Base-by-base conservation (phyloP, 2,888 invertebrate species). In the Resseliella maxima region DNA sequence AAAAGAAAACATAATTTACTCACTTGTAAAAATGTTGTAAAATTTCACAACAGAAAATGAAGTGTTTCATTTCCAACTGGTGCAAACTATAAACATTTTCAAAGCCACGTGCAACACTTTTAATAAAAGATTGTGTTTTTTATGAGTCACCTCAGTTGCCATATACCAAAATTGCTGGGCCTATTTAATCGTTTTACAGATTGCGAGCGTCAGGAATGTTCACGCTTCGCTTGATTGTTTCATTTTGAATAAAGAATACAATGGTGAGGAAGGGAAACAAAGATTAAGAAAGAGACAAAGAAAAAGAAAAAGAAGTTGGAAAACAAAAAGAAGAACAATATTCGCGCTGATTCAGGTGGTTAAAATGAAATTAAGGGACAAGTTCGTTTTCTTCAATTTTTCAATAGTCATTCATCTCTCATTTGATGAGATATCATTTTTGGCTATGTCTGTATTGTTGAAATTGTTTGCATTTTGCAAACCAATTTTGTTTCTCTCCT, bases 161-260 rank as follows among this genome's bases (percentile, higher is more conserved):
- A 18, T n/a, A n/a, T 50, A 18, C 46, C 46, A 50, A 50, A 50
- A 50, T 15, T 8, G 41, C 41, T 50, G 46, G 12, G 46, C 46
- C 18, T 18, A n/a, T n/a, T 6, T 50, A 50, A 50, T 15, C 46
- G 46, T 41, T 41, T 41, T 41, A 27, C 59, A 27, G 24, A 59
- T 24, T 24, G 24, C 59, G 59, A 59, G 27, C 27, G 18, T 59
- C 59, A 27, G 15, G 27, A 5, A 59, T 27, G 59, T 27, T 27
- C 6, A 72, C 72, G 27, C 0, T 72, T 72, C n/a, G n/a, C 18
- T 72, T 59, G 5, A 27, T 27, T 59, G 24, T 59, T 59, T 59
- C 59, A 27, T 59, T 59, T 72, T 72, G 72, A 72, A n/a, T n/a
- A n/a, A n/a, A n/a, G n/a, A n/a, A n/a, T n/a, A n/a, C 31, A 31